Conservation (phyloP, 2,113 vertebrate species). For the Nycticorax nycticorax region DNA sequence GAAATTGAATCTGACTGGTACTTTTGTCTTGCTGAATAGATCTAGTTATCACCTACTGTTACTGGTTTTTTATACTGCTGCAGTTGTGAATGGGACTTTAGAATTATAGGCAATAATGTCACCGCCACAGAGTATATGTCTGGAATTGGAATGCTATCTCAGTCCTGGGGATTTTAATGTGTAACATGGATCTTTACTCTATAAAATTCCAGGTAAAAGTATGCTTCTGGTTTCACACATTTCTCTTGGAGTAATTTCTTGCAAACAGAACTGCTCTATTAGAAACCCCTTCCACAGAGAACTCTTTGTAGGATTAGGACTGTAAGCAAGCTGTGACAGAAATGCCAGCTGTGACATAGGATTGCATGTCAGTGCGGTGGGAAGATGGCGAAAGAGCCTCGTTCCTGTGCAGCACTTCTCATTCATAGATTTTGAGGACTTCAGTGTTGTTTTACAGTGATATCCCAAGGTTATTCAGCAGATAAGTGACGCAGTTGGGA, state of each 20-base stretch:
- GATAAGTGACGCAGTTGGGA: background rate
- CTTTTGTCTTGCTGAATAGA: background rate
- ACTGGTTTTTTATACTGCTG: background rate
- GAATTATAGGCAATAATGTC: background rate
- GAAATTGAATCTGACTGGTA: background rate
- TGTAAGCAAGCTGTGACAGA: slow-evolving; percentile 5
- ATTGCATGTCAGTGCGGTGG: slow-evolving; percentile 12
- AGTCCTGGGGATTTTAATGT: background rate
- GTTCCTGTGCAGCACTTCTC: background rate
- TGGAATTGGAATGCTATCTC: background rate
- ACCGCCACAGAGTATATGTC: background rate
- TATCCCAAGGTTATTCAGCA: slow-evolving; percentile 1
- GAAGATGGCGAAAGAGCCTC: background rate
- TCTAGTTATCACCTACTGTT: background rate
- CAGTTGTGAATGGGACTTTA: background rate
- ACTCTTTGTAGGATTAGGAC: background rate
- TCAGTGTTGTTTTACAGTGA: background rate
- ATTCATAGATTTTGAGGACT: background rate
- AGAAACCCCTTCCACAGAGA: background rate
- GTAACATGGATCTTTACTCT: background rate
- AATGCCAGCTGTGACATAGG: slow-evolving; percentile 28
- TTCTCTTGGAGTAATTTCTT: background rate
- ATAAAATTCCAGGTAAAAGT: background rate
- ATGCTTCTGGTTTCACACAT: background rate
- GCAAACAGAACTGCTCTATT: background rate